A percentile compares a stretch with the other conserved stretches of the same genome.
phyloP scores from a whole-genome alignment of 2,888 invertebrate species.

The Agrotis puta region DNA sequence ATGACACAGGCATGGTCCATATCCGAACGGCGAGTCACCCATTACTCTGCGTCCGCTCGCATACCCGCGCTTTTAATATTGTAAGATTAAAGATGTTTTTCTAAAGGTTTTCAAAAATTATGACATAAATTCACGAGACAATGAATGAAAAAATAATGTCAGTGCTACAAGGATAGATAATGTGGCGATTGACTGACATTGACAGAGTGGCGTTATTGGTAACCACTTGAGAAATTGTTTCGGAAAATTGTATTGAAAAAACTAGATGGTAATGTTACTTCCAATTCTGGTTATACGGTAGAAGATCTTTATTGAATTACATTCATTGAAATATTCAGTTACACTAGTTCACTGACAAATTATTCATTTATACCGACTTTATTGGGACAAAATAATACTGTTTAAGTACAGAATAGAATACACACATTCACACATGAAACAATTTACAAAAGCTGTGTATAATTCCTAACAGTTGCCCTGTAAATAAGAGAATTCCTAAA shows the following conservation, averaged over 20 bases:
- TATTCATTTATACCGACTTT: not conserved
- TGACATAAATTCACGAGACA: too few species aligned
- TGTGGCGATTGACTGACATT: not conserved
- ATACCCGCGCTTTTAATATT: too few species aligned
- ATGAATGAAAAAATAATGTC: not conserved
- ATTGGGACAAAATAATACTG: not conserved
- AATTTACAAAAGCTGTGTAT: conserved; percentile 13
- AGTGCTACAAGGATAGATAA: not conserved
- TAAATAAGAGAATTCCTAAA: conserved; percentile 38
- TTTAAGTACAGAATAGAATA: not conserved
- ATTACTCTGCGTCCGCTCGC: too few species aligned
- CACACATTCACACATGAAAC: conserved; percentile 7
- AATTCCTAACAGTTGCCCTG: conserved; percentile 23
- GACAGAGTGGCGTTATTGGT: not conserved
- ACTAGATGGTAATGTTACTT: not conserved
- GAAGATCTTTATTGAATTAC: not conserved
- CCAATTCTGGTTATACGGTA: not conserved
- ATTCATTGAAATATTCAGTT: not conserved
- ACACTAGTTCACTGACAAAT: not conserved
- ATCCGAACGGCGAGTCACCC: too few species aligned
- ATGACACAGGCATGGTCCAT: too few species aligned
- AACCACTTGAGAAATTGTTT: not conserved
- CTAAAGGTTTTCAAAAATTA: not conserved
- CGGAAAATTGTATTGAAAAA: not conserved
- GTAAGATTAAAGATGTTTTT: not conserved